Conservation (phyloP, 2,797 vertebrate species). For the Chaunax sp. region DNA sequence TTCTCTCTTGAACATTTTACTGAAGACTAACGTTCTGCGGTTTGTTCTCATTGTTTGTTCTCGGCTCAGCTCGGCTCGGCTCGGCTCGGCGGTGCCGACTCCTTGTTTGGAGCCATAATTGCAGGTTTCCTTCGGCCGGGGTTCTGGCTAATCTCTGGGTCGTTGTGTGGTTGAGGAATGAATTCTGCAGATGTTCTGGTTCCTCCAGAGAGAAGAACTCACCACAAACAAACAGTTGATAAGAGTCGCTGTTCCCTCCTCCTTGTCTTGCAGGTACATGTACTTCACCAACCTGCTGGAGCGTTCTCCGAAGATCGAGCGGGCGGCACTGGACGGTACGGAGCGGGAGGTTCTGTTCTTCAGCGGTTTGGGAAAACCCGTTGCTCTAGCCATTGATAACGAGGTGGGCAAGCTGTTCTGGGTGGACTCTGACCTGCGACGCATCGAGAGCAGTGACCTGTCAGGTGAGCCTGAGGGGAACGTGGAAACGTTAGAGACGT, state of each 20-base stretch:
- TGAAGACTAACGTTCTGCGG: too few relatives aligned
- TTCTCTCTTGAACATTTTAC: too few relatives aligned
- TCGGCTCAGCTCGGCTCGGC: too few relatives aligned
- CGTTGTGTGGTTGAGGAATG: too few relatives aligned
- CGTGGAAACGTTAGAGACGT: too few relatives aligned
- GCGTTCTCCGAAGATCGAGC: conserved; percentile 94
- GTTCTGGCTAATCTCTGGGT: too few relatives aligned
- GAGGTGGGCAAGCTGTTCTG: conserved; percentile 94
- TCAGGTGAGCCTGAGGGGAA: conserved; percentile 85
- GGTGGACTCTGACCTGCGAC: conserved; percentile 95
- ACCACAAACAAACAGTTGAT: too few relatives aligned
- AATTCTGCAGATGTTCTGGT: conserved; percentile 61
- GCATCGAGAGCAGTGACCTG: conserved; percentile 98
- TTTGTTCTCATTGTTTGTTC: too few relatives aligned
- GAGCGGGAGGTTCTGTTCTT: conserved; percentile 96
- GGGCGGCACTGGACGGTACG: conserved; percentile 94
- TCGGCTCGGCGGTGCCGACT: too few relatives aligned
- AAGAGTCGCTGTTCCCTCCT: neutral
- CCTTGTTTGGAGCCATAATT: too few relatives aligned
- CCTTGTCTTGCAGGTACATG: conserved; percentile 89
- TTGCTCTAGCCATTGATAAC: conserved; percentile 93
- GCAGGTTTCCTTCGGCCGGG: too few relatives aligned
- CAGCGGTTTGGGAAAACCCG: conserved; percentile 92
- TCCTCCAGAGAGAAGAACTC: conserved; percentile 25
- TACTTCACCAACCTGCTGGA: conserved; percentile 99